These are phyloP conservation scores for Drosophila percnosoma DNA, from an alignment of 2,888 invertebrate genomes.

Conservation along the genomic window DNA sequence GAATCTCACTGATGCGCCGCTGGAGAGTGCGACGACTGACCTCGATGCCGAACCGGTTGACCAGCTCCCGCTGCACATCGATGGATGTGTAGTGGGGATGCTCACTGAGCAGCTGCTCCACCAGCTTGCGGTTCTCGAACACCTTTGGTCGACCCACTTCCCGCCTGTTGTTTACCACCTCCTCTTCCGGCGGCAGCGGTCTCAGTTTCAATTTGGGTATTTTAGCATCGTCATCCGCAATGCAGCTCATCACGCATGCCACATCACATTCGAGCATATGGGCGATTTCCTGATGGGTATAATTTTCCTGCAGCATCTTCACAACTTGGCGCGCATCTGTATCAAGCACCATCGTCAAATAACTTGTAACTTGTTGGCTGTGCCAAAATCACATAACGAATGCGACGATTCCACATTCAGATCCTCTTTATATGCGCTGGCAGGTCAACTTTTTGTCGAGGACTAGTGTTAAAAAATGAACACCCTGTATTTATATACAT, in stretches of 20 bases:
- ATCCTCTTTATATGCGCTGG: constrained; percentile 19
- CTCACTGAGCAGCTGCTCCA: constrained; percentile 50
- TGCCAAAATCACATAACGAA: constrained; percentile 43
- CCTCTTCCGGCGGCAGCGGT: constrained; percentile 2
- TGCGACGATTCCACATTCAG: constrained; percentile 8
- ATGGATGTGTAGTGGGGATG: constrained; percentile 62
- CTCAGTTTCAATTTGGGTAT: constrained; percentile 24
- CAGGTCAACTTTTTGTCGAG: constrained; percentile 36
- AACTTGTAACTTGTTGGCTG: constrained; percentile 33
- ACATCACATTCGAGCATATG: constrained; percentile 63
- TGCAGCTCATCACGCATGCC: constrained; percentile 50
- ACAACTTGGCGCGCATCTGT: constrained; percentile 37
- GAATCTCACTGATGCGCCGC: constrained; percentile 67
- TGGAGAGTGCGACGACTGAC: constrained; percentile 67
- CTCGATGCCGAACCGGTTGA: constrained; percentile 53
- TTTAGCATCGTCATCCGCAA: constrained; percentile 32
- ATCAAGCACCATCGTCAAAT: constrained; percentile 36
- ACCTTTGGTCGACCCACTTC: constrained; percentile 66
- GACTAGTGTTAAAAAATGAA: background rate
- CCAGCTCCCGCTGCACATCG: constrained; percentile 59
- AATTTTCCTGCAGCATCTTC: constrained; percentile 32
- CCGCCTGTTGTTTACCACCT: constrained; percentile 19
- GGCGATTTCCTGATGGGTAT: constrained; percentile 56
- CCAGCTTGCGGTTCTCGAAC: constrained; percentile 54
- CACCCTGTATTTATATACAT: too few species aligned